A percentile compares a stretch with the other conserved stretches of the same genome.
Evolutionary conservation across 2,113 vertebrate genomes (phyloP).

Genomic region (Laterallus jamaicensis): DNA sequence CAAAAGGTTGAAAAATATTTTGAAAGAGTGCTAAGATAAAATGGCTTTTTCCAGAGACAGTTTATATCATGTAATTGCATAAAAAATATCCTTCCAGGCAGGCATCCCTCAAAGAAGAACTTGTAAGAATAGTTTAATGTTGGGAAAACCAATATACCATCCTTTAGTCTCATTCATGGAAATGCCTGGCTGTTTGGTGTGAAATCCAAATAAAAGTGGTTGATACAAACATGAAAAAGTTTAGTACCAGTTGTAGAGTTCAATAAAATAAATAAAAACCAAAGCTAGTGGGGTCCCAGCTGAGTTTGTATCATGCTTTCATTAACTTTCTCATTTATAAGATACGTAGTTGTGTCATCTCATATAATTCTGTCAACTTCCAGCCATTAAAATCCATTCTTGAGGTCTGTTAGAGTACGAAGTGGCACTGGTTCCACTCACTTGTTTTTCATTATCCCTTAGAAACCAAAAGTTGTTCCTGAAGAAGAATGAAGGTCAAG

Average conservation of each 20-base stretch:
- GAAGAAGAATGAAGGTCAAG: slow-evolving; percentile 54
- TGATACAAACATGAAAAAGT: background rate
- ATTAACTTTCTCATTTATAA: background rate
- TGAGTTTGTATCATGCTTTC: background rate
- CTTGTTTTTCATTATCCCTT: slow-evolving; percentile 28
- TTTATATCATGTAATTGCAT: background rate
- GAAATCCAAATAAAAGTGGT: background rate
- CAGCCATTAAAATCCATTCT: background rate
- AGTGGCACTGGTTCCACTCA: background rate
- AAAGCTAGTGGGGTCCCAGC: background rate
- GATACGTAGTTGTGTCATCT: background rate
- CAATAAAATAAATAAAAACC: background rate
- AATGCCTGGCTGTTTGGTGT: background rate
- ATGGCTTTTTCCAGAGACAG: background rate
- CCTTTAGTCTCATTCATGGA: background rate
- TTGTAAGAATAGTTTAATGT: background rate
- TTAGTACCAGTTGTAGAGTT: background rate
- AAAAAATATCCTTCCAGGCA: background rate
- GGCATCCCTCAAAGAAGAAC: background rate
- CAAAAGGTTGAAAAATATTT: background rate
- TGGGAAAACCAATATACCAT: background rate
- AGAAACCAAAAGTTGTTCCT: slow-evolving; percentile 21
- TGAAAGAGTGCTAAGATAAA: background rate
- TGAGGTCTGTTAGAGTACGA: background rate
- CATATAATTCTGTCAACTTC: background rate